A percentile compares a stretch with the other conserved stretches of the same genome.
Conservation (phyloP, 2,113 vertebrate genomes). For the Crotalus tigris region DNA sequence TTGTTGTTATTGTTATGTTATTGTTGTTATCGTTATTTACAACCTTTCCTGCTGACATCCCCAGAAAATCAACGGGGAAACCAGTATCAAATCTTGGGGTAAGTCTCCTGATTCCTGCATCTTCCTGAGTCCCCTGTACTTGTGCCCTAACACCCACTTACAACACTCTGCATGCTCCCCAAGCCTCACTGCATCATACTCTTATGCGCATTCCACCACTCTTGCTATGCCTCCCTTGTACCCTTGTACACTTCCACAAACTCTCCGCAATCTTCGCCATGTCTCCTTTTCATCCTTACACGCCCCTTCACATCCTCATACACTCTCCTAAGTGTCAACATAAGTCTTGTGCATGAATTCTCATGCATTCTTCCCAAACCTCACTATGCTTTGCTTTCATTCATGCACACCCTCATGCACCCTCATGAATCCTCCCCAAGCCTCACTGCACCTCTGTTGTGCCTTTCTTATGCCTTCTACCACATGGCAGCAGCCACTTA, state of each 20-base stretch:
- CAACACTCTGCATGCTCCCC: neutral
- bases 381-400: neutral
- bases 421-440: neutral
- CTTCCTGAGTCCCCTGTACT: neutral
- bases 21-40: neutral
- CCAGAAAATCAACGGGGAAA: neutral
- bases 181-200: neutral
- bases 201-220: neutral
- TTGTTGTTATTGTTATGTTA: neutral
- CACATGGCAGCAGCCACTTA: neutral
- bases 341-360: neutral
- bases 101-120: neutral
- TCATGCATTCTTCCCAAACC: neutral
- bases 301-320: neutral
- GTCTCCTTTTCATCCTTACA: neutral
- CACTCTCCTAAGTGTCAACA: neutral
- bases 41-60: neutral
- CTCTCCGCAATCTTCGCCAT: neutral
- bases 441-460: neutral
- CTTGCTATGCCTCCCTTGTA: too few relatives aligned
- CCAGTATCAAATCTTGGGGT: neutral
- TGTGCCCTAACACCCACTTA: neutral
- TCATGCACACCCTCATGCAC: neutral
- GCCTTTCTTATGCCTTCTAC: neutral
- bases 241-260: neutral